Base-by-base conservation (phyloP, 2,888 invertebrate genomes). In the Heliconius cydno region DNA sequence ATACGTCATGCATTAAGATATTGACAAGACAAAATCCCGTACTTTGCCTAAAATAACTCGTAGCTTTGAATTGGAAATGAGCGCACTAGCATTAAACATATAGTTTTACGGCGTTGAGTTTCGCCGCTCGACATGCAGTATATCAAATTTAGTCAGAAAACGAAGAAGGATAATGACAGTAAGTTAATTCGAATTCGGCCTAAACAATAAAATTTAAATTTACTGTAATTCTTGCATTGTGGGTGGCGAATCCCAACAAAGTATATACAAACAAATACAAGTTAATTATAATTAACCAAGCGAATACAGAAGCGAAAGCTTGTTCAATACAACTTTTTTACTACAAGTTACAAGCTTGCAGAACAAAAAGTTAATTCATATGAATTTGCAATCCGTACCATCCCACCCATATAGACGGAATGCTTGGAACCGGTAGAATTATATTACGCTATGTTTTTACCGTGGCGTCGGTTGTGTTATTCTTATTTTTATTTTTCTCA, bases 341-440 rank as follows among this genome's bases (percentile, higher is more conserved):
- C 65, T 46, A 22, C 46, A 15, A 70, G 15, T 65, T 75, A 75
- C 75, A 75, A 75, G 75, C 46, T 75, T 65, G 75, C 65, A 65
- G 65, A 78, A 74, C 67, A 78, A 73, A 73, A 73, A 75, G 19
- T 73, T 74, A 78, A 78, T 78, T 74, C 74, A 74, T 78, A 75
- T 77, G 63, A 76, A 81, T 86, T 79, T 88, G 84, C 87, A 19
- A 81, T 81, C 90, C 78, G 72, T 90, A 88, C 88, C 72, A 76
- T 90, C 90, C 92, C 92, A 92, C 91, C 89, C 91, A 89, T 87
- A 85, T 86, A 85, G 87, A 85, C 80, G 89, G 90, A 90, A 91
- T 91, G 90, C 68, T 75, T 34, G 84, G 83, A 85, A 85, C 86
- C 87, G 85, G 83, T 85, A 87, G 89, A 90, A 92, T 92, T 92